A percentile compares a stretch with the other conserved stretches of the same genome.
phyloP scores from a whole-genome alignment of 2,888 invertebrate species.

The Drosophila paracracens region DNA sequence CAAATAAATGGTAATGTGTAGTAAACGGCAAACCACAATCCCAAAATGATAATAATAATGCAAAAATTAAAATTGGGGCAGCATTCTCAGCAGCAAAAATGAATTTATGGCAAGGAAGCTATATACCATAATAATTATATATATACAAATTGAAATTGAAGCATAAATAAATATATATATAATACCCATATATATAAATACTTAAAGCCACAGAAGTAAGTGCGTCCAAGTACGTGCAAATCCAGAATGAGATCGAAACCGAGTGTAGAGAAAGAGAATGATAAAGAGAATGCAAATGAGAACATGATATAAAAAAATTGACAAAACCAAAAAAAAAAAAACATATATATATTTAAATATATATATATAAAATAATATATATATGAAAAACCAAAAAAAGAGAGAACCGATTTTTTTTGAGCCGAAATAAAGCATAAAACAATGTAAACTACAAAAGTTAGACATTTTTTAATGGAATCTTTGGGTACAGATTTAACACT shows the following conservation, averaged over 20 bases:
- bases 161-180: conserved; percentile 1
- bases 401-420: conserved; percentile 67
- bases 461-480: not conserved
- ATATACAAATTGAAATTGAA: conserved; percentile 1
- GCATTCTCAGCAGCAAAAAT: conserved; percentile 39
- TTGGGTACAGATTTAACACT: not conserved
- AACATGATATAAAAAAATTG: conserved; percentile 27
- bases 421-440: conserved; percentile 73
- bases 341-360: not conserved
- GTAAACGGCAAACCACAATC: conserved; percentile 30
- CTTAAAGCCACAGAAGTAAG: conserved; percentile 16
- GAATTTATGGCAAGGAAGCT: conserved; percentile 41
- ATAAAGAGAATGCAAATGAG: not conserved
- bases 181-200: conserved; percentile 5
- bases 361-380: conserved; percentile 23
- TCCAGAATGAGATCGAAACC: conserved; percentile 20
- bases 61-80: conserved; percentile 10
- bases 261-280: conserved; percentile 13
- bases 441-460: conserved; percentile 67
- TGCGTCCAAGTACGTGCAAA: conserved; percentile 9
- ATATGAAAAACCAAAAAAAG: conserved; percentile 33
- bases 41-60: not conserved
- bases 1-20: conserved; percentile 47
- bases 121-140: conserved; percentile 11
- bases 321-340: conserved; percentile 27